Conservation (phyloP, 2,888 invertebrate species). For the Plebejus melissa region DNA sequence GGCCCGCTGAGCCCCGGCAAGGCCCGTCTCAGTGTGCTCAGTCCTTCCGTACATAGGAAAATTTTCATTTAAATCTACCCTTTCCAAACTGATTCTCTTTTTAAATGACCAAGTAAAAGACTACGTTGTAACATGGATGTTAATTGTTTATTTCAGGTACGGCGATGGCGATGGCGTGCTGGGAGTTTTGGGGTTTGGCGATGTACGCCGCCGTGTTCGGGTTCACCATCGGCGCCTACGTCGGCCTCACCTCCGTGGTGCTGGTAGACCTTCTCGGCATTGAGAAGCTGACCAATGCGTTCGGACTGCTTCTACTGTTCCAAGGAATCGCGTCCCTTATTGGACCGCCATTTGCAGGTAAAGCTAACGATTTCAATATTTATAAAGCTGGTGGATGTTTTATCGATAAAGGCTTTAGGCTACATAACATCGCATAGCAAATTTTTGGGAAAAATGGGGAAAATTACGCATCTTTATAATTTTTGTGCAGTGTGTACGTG, state of each 20-base stretch:
- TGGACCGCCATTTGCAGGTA: constrained; percentile 96
- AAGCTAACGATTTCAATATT: neutral
- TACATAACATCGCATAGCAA: no score
- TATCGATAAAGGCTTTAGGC: no score
- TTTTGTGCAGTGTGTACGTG: no score
- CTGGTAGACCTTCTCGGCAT: constrained; percentile 96
- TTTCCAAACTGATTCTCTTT: neutral
- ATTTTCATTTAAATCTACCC: neutral
- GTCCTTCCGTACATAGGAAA: no score
- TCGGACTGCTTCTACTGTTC: constrained; percentile 93
- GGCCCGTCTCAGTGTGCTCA: no score
- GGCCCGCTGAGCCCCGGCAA: no score
- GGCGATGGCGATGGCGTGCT: constrained; percentile 86
- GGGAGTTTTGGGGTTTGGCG: constrained; percentile 84
- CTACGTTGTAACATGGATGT: neutral
- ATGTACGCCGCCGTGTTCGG: constrained; percentile 91
- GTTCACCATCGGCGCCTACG: constrained; percentile 96
- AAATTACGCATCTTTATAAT: no score
- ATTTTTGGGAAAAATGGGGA: no score
- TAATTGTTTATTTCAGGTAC: constrained; percentile 81
- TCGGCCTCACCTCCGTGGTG: constrained; percentile 97
- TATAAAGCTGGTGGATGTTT: no score
- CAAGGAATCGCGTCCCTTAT: constrained; percentile 96
- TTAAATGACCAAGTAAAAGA: neutral
- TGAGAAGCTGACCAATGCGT: constrained; percentile 96